These are phyloP conservation scores for Trachymyrmex cornetzi DNA, from an alignment of 1,140 invertebrate species.

Conservation along the genomic window DNA sequence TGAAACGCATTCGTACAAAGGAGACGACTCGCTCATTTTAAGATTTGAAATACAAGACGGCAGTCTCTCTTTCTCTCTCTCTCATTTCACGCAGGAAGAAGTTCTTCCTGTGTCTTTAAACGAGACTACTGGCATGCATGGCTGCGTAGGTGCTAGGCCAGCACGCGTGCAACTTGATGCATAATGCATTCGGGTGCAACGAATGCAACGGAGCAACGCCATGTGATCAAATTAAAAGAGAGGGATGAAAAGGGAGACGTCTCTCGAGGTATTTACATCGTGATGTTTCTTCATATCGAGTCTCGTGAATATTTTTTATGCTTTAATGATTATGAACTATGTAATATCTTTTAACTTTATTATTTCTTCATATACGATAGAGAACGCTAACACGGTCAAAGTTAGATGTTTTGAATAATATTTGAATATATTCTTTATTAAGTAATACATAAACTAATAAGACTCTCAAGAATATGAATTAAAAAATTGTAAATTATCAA, in stretches of 20 bases:
- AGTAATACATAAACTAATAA: no score
- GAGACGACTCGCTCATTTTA: conserved; percentile 15
- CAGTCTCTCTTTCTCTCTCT: conserved; percentile 30
- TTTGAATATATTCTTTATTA: no score
- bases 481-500: no score
- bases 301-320: not conserved
- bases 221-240: conserved; percentile 42
- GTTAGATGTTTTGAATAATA: no score
- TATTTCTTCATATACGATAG: not conserved
- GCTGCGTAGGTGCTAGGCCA: conserved; percentile 42
- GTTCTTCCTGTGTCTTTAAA: conserved; percentile 55
- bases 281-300: not conserved
- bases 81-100: conserved; percentile 39
- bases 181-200: conserved; percentile 58
- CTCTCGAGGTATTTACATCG: not conserved
- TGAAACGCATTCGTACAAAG: conserved; percentile 24
- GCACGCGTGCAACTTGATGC: conserved; percentile 30
- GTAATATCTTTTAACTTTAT: not conserved
- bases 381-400: no score
- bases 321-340: not conserved
- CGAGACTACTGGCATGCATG: conserved; percentile 44
- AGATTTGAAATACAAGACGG: conserved; percentile 29
- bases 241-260: conserved; percentile 13
- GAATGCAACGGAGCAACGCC: conserved; percentile 41
- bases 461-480: no score